These are phyloP conservation scores for Dasysyrphus tricinctus DNA, from an alignment of 2,888 invertebrate species.

Conservation along the genomic window DNA sequence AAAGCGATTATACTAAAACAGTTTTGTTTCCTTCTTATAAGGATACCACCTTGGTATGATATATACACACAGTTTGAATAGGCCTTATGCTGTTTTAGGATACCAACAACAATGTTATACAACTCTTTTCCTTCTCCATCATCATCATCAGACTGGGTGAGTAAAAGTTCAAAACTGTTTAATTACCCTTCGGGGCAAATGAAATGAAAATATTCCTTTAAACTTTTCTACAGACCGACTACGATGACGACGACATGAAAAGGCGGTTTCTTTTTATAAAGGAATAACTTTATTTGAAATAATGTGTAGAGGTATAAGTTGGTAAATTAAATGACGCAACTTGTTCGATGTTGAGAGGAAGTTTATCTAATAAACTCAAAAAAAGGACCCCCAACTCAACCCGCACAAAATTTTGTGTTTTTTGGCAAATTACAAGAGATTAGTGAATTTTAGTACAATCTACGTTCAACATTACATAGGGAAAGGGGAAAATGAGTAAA, in stretches of 20 bases:
- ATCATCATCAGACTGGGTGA: not conserved
- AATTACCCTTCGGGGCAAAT: constrained; percentile 35
- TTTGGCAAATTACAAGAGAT: not conserved
- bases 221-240: not conserved
- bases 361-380: too few relatives aligned
- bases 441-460: not conserved
- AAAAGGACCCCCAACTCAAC: not conserved
- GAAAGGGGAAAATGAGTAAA: too few relatives aligned
- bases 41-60: not conserved
- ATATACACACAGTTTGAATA: not conserved
- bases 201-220: constrained; percentile 29
- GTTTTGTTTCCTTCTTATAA: constrained; percentile 24
- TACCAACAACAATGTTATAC: not conserved
- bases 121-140: not conserved
- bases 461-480: too few relatives aligned
- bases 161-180: constrained; percentile 20
- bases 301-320: not conserved
- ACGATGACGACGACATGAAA: not conserved
- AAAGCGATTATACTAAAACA: constrained; percentile 32
- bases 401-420: not conserved
- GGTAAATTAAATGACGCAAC: not conserved
- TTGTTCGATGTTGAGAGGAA: not conserved
- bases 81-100: constrained; percentile 16
- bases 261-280: constrained; percentile 5
- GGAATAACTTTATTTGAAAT: not conserved